Conservation (phyloP, 2,797 vertebrate genomes). For the Chloroceryle amazona region DNA sequence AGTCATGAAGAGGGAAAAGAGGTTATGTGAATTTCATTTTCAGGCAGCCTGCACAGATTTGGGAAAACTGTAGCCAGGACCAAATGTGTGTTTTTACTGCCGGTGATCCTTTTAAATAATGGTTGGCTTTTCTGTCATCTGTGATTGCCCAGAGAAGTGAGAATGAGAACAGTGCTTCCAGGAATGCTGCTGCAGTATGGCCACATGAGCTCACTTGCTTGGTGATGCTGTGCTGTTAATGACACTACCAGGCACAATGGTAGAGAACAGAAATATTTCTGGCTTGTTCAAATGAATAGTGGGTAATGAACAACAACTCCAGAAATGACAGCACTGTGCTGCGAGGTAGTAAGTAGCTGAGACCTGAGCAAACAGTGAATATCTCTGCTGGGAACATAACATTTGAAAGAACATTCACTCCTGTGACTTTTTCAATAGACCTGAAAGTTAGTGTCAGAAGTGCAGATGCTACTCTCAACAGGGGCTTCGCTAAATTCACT, state of each 20-base stretch:
- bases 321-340: neutral
- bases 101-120: neutral
- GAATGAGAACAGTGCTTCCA: neutral
- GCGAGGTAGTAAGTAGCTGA: neutral
- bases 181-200: accelerated
- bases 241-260: neutral
- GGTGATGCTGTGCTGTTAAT: neutral
- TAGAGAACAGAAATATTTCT: neutral
- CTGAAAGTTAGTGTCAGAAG: neutral
- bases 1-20: neutral
- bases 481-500: neutral
- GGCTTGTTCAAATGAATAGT: neutral
- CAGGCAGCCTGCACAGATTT: neutral
- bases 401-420: neutral
- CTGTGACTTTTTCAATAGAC: neutral
- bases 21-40: neutral
- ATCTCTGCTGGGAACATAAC: neutral
- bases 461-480: neutral
- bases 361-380: neutral
- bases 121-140: neutral
- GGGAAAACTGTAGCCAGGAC: neutral
- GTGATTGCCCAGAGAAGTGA: neutral
- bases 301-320: neutral
- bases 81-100: neutral
- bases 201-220: neutral